Base-by-base conservation (phyloP, 37 sponge, comb jelly and placozoan genomes). In the Mnemiopsis leidyi region DNA sequence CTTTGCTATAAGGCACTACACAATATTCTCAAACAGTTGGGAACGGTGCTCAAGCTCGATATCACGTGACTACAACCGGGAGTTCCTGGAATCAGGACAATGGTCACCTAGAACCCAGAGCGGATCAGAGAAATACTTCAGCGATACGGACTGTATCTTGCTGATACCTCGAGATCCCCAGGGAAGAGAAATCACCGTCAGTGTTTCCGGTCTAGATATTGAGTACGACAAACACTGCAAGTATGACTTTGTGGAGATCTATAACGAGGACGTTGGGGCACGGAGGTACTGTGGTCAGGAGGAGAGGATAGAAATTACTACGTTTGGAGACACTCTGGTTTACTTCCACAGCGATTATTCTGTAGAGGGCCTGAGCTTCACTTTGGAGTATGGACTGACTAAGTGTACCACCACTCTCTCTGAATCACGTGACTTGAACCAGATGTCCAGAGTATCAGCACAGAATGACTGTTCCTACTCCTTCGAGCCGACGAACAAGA, bases 301-400 rank as follows among this genome's bases (percentile, higher is more conserved):
- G 25, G 48, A 39, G 24, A 37, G 26, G 0, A 13, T 23, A 18
- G 30, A 23, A 2, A 0, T 85, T 0, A 39, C 90, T 3, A 23
- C 40, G 0, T 28, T 16, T 2, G 61, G 61, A n/a, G 36, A 34
- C 20, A 2, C 36, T 16, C 39, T 85, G 1, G 16, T 85, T 61
- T 85, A 85, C 90, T 85, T 40, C 26, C 90, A 85, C 90, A 85
- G 61, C 39, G 90, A 85, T 85, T 28, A 35, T 3, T 36, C 90
- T 1, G 24, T 39, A 13, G 90, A 36, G 30, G 29, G 35, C 26
- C 24, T 0, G 61, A 61, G 39, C 1, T 77, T 77, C 36, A 31
- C 36, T 5, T 28, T 85, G 90, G 90, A 40, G 90, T 48, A 18
- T 48, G 61, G 61, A 18, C 9, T 48, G 61, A 48, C n/a, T n/a